A percentile compares a stretch with the other conserved stretches of the same genome.
Evolutionary conservation across 2,888 invertebrate genomes (phyloP).

Genomic region (Ryuthela nishihirai): DNA sequence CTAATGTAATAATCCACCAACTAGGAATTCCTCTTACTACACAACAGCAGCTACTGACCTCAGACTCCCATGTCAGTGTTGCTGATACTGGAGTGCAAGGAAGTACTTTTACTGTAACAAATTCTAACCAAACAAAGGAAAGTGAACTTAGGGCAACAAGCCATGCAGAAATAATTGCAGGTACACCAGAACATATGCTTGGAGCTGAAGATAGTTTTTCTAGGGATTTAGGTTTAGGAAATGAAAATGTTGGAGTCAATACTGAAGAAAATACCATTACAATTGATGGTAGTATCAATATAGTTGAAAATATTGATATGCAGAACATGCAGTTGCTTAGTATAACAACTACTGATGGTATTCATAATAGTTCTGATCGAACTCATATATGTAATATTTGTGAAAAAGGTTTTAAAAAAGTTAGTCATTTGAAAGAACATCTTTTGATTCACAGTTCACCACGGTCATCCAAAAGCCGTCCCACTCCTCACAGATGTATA

Average conservation of each 20-base stretch:
- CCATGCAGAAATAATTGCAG: constrained; percentile 13
- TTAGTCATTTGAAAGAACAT: constrained; percentile 21
- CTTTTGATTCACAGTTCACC: constrained; percentile 9
- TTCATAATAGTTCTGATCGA: constrained; percentile 1
- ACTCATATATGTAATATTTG: constrained; percentile 13
- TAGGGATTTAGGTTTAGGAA: too few relatives aligned
- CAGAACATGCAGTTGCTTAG: too few relatives aligned
- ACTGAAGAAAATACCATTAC: too few relatives aligned
- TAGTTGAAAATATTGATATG: too few relatives aligned
- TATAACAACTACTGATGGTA: constrained; percentile 5
- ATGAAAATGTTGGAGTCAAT: too few relatives aligned
- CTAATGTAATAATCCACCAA: constrained; percentile 33
- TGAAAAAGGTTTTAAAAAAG: constrained; percentile 24
- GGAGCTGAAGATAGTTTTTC: too few relatives aligned
- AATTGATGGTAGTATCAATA: too few relatives aligned
- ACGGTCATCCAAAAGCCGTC: neutral
- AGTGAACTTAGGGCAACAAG: constrained; percentile 2
- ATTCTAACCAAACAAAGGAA: constrained; percentile 5
- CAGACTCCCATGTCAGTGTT: too few relatives aligned
- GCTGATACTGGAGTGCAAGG: constrained; percentile 10
- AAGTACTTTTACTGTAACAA: constrained; percentile 20
- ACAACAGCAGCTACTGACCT: constrained; percentile 18
- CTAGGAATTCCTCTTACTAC: constrained; percentile 19
- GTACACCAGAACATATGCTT: constrained; percentile 11
- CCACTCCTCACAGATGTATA: constrained; percentile 45